A percentile compares a stretch with the other conserved stretches of the same genome.
phyloP scores from a whole-genome alignment of 2,797 vertebrate genomes.

The Esox masquinongy region DNA sequence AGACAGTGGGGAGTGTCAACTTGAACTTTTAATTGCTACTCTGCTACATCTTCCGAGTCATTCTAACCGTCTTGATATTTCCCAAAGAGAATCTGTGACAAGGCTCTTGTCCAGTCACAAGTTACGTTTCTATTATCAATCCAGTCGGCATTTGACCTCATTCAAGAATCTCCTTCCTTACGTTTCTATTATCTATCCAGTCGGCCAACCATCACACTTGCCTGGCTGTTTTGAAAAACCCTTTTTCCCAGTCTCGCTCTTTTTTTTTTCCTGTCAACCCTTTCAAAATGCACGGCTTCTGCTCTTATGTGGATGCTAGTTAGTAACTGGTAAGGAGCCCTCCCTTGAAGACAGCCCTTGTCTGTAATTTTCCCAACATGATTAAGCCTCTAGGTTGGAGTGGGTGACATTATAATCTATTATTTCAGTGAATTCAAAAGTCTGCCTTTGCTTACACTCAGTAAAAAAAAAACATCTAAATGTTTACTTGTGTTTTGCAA shows the following conservation, averaged over 20 bases:
- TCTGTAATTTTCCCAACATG: constrained; percentile 74
- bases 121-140: neutral
- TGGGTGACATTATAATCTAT: constrained; percentile 52
- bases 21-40: constrained; percentile 29
- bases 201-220: constrained; percentile 22
- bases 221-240: constrained; percentile 37
- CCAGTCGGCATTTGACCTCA: constrained; percentile 12
- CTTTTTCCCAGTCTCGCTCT: constrained; percentile 33
- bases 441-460: constrained; percentile 34
- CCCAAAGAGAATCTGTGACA: constrained; percentile 13
- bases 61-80: constrained; percentile 12
- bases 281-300: constrained; percentile 52
- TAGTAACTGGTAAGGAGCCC: constrained; percentile 58
- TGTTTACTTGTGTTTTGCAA: constrained; percentile 58
- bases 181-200: too few species aligned
- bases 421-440: constrained; percentile 65
- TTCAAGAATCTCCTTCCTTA: constrained; percentile 29
- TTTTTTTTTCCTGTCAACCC: constrained; percentile 55
- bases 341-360: constrained; percentile 56
- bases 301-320: constrained; percentile 62
- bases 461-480: constrained; percentile 22
- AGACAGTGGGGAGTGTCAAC: constrained; percentile 9
- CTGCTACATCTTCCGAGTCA: constrained; percentile 12
- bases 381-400: constrained; percentile 45
- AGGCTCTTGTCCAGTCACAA: neutral